These are phyloP conservation scores for Porites lobata DNA, from an alignment of 92 coral and sea anemone genomes.

Conservation along the genomic window DNA sequence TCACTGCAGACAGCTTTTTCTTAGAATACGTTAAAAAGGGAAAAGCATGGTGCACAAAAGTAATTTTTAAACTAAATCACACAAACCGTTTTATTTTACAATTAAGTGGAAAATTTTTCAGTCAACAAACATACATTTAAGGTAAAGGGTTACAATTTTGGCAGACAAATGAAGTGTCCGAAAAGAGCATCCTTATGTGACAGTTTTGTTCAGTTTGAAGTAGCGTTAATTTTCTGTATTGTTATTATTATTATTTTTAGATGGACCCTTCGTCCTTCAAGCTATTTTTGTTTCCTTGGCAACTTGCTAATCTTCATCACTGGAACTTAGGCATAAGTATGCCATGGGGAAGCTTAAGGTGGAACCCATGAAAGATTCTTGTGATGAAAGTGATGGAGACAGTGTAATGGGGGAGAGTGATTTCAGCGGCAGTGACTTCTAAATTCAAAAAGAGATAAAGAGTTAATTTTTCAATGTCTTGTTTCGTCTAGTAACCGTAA, in stretches of 20 bases:
- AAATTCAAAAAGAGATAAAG: too few relatives aligned
- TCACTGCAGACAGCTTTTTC: neutral
- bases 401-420: conserved; percentile 5
- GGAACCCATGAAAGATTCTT: neutral
- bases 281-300: neutral
- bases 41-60: neutral
- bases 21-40: neutral
- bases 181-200: too few relatives aligned
- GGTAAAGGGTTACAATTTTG: too few relatives aligned
- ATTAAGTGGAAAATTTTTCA: too few relatives aligned
- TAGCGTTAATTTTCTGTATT: neutral
- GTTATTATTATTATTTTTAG: neutral
- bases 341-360: neutral
- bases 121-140: too few relatives aligned
- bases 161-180: too few relatives aligned
- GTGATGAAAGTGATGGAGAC: conserved; percentile 22
- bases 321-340: conserved; percentile 12
- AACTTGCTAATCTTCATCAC: neutral
- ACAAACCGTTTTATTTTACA: too few relatives aligned
- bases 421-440: conserved; percentile 8
- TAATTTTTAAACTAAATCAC: neutral
- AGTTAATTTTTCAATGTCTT: too few relatives aligned
- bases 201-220: neutral
- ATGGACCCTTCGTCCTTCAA: neutral
- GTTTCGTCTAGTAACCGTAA: too few relatives aligned